Evolutionary conservation across 2,888 invertebrate species (phyloP).

Genomic region (Phymatocera aterrima): DNA sequence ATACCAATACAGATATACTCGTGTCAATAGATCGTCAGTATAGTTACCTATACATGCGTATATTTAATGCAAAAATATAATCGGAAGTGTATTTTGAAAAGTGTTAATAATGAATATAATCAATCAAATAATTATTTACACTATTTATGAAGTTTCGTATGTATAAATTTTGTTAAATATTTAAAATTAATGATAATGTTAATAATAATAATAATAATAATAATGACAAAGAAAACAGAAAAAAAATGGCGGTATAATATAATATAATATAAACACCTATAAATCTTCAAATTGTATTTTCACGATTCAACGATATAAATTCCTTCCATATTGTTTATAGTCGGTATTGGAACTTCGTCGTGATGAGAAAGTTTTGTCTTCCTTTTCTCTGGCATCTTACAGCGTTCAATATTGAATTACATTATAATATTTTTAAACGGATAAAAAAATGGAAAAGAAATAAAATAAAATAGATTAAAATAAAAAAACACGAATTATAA

Average conservation of each 20-base stretch:
- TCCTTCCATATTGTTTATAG: not conserved
- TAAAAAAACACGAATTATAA: not conserved
- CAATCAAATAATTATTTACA: slow-evolving; percentile 21
- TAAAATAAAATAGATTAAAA: not conserved
- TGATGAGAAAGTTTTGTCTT: not conserved
- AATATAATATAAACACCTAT: too few relatives aligned
- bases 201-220: too few relatives aligned
- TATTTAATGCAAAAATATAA: too few relatives aligned
- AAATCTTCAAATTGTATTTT: too few relatives aligned
- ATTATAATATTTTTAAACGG: not conserved
- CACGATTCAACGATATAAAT: too few relatives aligned
- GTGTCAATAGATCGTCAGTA: slow-evolving; percentile 27
- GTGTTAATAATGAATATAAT: slow-evolving; percentile 47
- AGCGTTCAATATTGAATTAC: too few relatives aligned
- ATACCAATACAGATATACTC: not conserved
- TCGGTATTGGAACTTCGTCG: not conserved
- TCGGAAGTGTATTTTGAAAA: not conserved
- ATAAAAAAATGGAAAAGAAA: not conserved
- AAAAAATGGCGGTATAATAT: too few relatives aligned
- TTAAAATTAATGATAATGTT: slow-evolving; percentile 16
- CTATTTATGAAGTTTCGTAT: slow-evolving; percentile 7
- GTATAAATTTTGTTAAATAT: slow-evolving; percentile 10
- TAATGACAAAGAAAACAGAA: too few relatives aligned
- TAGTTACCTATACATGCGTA: too few relatives aligned
- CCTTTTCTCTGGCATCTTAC: not conserved